These are phyloP conservation scores for Thalassophryne amazonica DNA, from an alignment of 2,797 vertebrate species.

Conservation along the genomic window DNA sequence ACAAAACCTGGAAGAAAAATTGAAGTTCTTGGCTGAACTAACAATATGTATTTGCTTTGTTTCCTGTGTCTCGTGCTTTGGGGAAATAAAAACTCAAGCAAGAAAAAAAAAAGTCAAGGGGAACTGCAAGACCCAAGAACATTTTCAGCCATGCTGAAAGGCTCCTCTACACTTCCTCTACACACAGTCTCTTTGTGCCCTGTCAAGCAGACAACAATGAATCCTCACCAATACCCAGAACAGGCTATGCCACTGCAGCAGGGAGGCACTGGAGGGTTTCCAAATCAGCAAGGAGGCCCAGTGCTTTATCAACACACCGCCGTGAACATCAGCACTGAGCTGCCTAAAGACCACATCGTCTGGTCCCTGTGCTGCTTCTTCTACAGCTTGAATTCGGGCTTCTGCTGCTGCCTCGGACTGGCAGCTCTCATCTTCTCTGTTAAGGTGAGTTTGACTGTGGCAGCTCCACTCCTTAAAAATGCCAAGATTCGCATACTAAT, in stretches of 20 bases:
- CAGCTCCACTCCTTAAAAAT: background rate
- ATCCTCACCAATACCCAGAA: rapidly evolving
- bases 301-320: conserved; percentile 3
- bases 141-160: no score
- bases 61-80: no score
- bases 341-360: conserved; percentile 28
- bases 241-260: background rate
- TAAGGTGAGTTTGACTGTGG: conserved; percentile 25
- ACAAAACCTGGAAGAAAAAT: no score
- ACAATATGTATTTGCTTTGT: no score
- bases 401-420: conserved; percentile 34
- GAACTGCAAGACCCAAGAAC: no score
- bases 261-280: rapidly evolving
- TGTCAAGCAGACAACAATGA: no score
- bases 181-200: no score
- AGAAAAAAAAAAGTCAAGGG: no score
- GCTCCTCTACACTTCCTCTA: no score
- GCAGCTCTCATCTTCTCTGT: conserved; percentile 32
- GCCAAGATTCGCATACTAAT: background rate
- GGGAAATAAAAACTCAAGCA: no score
- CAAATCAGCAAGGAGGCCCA: background rate
- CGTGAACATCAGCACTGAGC: background rate
- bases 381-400: conserved; percentile 1
- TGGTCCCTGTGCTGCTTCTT: conserved; percentile 27
- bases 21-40: no score